These are phyloP conservation scores for Tragulus kanchil DNA, from an alignment of 2,113 vertebrate species.

Conservation along the genomic window DNA sequence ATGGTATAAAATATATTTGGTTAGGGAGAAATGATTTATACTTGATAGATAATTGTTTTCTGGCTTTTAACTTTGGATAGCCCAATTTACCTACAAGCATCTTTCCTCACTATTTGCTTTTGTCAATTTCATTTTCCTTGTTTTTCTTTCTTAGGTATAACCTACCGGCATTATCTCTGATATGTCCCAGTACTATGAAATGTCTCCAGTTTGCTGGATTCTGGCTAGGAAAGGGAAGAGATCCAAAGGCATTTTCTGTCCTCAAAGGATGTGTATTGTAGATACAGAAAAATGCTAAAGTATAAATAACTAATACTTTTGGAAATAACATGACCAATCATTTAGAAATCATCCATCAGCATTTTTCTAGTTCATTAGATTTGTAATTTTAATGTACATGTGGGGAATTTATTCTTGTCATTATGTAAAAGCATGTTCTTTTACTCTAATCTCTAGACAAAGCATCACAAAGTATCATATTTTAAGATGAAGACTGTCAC, in stretches of 20 bases:
- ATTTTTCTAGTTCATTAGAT: background rate
- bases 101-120: background rate
- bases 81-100: background rate
- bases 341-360: constrained; percentile 20
- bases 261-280: background rate
- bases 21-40: background rate
- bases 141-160: background rate
- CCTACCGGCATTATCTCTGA: background rate
- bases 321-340: constrained; percentile 33
- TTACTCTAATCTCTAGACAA: background rate
- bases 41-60: background rate
- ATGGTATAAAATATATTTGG: background rate
- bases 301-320: constrained; percentile 2
- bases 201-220: background rate
- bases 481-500: background rate
- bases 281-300: constrained; percentile 10
- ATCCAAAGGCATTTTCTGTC: background rate
- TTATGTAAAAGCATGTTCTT: background rate
- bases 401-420: background rate
- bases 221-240: background rate
- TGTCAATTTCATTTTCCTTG: background rate
- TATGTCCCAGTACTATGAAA: background rate
- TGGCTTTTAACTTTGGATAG: background rate
- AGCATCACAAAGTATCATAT: background rate
- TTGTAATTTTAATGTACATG: constrained; percentile 20